A percentile compares a stretch with the other conserved stretches of the same genome.
These are phyloP conservation scores for Tenodera sinensis DNA, from an alignment of 2,888 invertebrate species.

Conservation along the genomic window DNA sequence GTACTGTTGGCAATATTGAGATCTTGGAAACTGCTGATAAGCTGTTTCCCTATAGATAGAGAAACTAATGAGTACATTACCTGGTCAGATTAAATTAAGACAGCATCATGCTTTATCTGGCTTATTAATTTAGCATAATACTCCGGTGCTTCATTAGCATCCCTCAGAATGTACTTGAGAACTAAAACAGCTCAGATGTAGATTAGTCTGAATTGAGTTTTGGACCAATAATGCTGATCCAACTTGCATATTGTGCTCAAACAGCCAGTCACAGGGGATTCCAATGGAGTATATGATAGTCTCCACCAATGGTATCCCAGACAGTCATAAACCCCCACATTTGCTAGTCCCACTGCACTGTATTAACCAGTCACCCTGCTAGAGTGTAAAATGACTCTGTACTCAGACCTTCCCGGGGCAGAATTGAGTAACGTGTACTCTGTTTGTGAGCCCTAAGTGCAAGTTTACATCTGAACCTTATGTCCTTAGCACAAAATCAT, in stretches of 20 bases:
- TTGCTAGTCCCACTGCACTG: constrained; percentile 74
- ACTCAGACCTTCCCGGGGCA: constrained; percentile 82
- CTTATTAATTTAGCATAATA: too few relatives aligned
- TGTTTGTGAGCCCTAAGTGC: constrained; percentile 66
- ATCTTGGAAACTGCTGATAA: too few relatives aligned
- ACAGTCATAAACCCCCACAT: constrained; percentile 51
- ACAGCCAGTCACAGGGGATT: constrained; percentile 68
- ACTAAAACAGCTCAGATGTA: constrained; percentile 58
- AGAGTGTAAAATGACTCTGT: constrained; percentile 60
- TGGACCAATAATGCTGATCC: constrained; percentile 44
- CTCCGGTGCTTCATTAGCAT: not conserved
- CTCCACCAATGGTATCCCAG: constrained; percentile 42
- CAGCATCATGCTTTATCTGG: too few relatives aligned
- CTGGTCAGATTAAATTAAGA: too few relatives aligned
- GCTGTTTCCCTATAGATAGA: too few relatives aligned
- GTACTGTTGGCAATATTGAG: too few relatives aligned
- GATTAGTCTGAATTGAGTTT: constrained; percentile 87
- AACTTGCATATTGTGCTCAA: constrained; percentile 76
- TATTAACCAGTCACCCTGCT: constrained; percentile 65
- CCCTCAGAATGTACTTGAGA: constrained; percentile 19
- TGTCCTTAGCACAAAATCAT: not conserved
- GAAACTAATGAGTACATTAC: too few relatives aligned
- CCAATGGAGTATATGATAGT: constrained; percentile 56
- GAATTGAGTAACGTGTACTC: constrained; percentile 56
- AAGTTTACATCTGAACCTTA: constrained; percentile 66